Evolutionary conservation across 2,113 vertebrate genomes (phyloP).

Genomic region (Pedetes capensis): DNA sequence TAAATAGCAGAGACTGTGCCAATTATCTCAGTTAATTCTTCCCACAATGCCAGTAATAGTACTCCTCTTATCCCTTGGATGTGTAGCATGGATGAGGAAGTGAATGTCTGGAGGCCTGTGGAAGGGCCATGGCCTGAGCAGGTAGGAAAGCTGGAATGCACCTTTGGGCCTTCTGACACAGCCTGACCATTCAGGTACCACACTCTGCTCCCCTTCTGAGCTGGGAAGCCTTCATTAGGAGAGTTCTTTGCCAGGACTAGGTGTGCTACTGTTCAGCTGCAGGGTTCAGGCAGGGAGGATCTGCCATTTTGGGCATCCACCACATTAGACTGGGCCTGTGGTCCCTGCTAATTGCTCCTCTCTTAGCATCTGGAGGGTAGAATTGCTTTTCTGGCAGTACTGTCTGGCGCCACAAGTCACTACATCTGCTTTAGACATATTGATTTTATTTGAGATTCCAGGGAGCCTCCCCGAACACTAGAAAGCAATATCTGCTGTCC

Average conservation of each 20-base stretch:
- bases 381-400: slow-evolving; percentile 35
- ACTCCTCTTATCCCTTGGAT: not conserved
- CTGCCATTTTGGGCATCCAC: not conserved
- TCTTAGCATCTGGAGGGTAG: slow-evolving; percentile 27
- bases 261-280: slow-evolving; percentile 13
- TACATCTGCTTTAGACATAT: not conserved
- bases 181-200: not conserved
- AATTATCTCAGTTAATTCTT: not conserved
- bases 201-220: not conserved
- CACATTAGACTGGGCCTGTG: not conserved
- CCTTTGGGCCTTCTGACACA: not conserved
- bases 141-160: not conserved
- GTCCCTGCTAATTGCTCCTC: not conserved
- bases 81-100: not conserved
- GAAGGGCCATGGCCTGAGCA: not conserved
- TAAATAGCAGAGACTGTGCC: not conserved
- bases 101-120: not conserved
- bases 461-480: not conserved
- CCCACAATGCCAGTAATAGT: not conserved
- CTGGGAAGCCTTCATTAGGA: not conserved
- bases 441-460: slow-evolving; percentile 35
- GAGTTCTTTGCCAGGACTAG: not conserved
- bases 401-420: not conserved
- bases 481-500: not conserved
- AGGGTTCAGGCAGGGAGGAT: not conserved